Evolutionary conservation across 2,888 invertebrate species (phyloP).

Genomic region (Gryllus longicercus): DNA sequence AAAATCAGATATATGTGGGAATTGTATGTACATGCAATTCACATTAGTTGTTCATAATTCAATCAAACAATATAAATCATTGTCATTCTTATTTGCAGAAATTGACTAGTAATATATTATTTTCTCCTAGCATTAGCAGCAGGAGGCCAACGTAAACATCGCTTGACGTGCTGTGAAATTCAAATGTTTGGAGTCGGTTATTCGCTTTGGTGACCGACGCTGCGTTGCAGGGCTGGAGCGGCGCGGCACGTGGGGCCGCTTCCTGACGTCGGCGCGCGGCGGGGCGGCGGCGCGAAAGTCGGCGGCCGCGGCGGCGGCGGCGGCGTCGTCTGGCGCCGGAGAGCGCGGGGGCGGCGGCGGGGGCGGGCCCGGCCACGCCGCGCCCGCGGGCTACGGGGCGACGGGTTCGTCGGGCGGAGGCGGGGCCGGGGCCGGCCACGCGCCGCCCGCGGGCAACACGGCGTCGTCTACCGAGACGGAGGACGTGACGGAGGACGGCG

Average conservation of each 20-base stretch:
- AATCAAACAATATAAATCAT: no score
- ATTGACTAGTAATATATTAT: no score
- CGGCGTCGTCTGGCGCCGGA: not conserved
- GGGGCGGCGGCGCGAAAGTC: not conserved
- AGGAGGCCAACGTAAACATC: no score
- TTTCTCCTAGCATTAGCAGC: no score
- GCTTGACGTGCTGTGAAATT: no score
- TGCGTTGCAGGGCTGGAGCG: slow-evolving; percentile 51
- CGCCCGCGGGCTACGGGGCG: slow-evolving; percentile 41
- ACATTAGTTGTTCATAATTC: no score
- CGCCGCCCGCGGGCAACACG: slow-evolving; percentile 52
- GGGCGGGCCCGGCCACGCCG: slow-evolving; percentile 45
- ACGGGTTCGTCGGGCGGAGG: slow-evolving; percentile 35
- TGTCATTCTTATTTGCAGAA: no score
- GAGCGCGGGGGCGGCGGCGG: slow-evolving; percentile 23
- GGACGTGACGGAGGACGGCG: slow-evolving; percentile 45
- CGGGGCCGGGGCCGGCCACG: not conserved
- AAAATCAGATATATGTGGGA: no score
- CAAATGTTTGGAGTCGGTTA: no score
- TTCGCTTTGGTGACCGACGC: no score
- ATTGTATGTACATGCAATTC: no score
- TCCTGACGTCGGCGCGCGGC: slow-evolving; percentile 49
- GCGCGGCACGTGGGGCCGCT: slow-evolving; percentile 73
- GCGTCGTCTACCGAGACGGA: slow-evolving; percentile 72
- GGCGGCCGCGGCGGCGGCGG: not conserved